phyloP scores from a whole-genome alignment of 1,140 invertebrate genomes.

The Idris sp. region DNA sequence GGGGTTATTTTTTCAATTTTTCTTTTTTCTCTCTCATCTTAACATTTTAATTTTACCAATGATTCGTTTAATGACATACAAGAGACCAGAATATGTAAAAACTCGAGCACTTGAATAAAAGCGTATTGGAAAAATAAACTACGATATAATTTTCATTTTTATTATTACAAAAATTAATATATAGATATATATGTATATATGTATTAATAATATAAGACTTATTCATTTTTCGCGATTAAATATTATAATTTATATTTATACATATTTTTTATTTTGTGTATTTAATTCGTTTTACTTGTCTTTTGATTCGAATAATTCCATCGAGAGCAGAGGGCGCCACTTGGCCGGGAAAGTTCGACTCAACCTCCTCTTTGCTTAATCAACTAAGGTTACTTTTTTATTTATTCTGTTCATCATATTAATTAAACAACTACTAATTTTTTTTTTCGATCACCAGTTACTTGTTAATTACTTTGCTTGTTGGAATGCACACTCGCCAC shows the following conservation, averaged over 20 bases:
- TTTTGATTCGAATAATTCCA: slow-evolving; percentile 53
- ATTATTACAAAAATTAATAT: slow-evolving; percentile 48
- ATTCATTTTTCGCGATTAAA: slow-evolving; percentile 31
- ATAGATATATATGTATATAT: slow-evolving; percentile 38
- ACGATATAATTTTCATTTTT: slow-evolving; percentile 35
- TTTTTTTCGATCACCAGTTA: slow-evolving; percentile 34
- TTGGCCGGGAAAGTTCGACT: slow-evolving; percentile 41
- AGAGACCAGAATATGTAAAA: slow-evolving; percentile 56
- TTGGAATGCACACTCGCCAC: slow-evolving; percentile 69
- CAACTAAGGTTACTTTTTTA: slow-evolving; percentile 30
- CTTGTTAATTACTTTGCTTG: slow-evolving; percentile 42
- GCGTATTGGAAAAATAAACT: slow-evolving; percentile 59
- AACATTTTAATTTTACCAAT: slow-evolving; percentile 27
- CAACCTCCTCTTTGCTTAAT: slow-evolving; percentile 20
- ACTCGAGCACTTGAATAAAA: slow-evolving; percentile 58
- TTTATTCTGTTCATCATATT: too few species aligned
- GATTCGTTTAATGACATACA: slow-evolving; percentile 39
- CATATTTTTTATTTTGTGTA: not conserved
- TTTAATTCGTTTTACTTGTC: slow-evolving; percentile 6
- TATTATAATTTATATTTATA: slow-evolving; percentile 34
- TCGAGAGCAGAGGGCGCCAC: slow-evolving; percentile 54
- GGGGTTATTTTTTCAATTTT: slow-evolving; percentile 13
- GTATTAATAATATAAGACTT: slow-evolving; percentile 40
- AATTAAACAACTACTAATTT: too few species aligned
- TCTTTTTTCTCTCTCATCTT: slow-evolving; percentile 11